phyloP scores from a whole-genome alignment of 2,797 vertebrate species.

The Carduelis carduelis region DNA sequence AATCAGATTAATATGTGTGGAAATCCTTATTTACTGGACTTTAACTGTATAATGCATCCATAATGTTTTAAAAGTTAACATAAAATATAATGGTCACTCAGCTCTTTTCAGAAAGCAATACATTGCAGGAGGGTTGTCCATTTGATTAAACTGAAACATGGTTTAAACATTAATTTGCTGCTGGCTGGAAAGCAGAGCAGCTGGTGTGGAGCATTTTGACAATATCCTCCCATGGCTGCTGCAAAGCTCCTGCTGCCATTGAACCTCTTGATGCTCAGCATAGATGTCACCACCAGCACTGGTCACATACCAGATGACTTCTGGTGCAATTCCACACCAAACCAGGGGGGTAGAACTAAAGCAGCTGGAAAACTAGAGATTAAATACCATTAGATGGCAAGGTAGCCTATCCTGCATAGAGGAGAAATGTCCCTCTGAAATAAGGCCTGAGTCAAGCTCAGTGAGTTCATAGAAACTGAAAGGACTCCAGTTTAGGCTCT shows the following conservation, averaged over 20 bases:
- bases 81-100: neutral
- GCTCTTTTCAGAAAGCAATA: constrained; percentile 41
- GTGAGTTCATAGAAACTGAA: neutral
- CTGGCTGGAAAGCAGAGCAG: neutral
- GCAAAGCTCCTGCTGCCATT: neutral
- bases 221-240: neutral
- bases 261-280: neutral
- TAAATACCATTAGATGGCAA: neutral
- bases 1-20: neutral
- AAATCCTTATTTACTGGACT: constrained; percentile 17
- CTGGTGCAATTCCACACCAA: neutral
- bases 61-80: constrained; percentile 30
- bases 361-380: neutral
- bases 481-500: neutral
- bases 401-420: neutral
- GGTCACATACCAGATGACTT: neutral
- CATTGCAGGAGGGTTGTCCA: neutral
- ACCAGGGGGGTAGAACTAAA: neutral
- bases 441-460: neutral
- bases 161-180: constrained; percentile 19
- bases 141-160: constrained; percentile 11
- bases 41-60: neutral
- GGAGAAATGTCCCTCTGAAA: neutral
- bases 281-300: neutral
- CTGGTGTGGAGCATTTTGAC: neutral